Evolutionary conservation across 1,140 invertebrate species (phyloP), one percentile per base, ranked within the genome.

Genomic region (Holotrichia oblita): DNA sequence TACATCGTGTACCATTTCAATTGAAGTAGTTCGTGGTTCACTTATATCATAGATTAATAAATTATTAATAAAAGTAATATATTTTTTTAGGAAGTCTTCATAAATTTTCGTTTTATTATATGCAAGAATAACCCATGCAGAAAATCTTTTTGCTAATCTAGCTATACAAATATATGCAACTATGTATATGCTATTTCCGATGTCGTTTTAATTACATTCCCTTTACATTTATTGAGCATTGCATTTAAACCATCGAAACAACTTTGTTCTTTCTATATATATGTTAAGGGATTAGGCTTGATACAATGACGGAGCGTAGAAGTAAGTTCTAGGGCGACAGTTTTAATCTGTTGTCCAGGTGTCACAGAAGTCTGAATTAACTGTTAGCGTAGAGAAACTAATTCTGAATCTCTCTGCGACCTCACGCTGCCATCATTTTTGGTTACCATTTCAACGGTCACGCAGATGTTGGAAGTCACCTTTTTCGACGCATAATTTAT

Each of bases 231-330:
- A 48, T 48, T n/a, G 44, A 48, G n/a, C n/a, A 48, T n/a, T 4
- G n/a, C 44, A 9, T 48, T n/a, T 48, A 48, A 48, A 48, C 44
- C 44, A 12, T 48, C 44, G n/a, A 48, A 48, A n/a, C 0, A n/a
- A n/a, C 44, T 48, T 48, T 48, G 44, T 48, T 48, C 44, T 48
- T 48, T n/a, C 44, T 48, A n/a, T n/a, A 48, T n/a, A n/a, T 48
- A 10, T 48, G n/a, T 48, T 48, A 48, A 48, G n/a, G 44, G 44
- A 48, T 48, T 48, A 48, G 44, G 12, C n/a, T n/a, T 48, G 12
- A 48, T 48, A 48, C 44, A 48, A 48, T 48, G n/a, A 48, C 44
- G 44, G 12, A 48, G 44, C 44, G 44, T n/a, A 48, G 44, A 48
- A 48, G 44, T 48, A 48, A 48, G 44, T 48, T 48, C 44, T 48